Base-by-base conservation (phyloP, 1,140 invertebrate genomes). In the Drosophila pruinosa region DNA sequence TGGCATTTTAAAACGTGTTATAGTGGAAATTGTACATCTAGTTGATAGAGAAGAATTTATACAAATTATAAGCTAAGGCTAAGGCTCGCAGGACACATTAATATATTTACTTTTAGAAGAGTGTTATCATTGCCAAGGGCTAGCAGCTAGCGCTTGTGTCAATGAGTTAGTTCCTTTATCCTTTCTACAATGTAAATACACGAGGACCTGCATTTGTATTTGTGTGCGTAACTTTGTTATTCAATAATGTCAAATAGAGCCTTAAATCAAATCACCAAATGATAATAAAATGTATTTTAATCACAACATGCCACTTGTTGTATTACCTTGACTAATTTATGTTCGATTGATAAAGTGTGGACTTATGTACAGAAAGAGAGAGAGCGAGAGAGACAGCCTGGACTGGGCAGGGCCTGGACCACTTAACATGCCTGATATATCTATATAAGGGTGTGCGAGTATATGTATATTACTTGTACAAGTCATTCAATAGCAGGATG, bases 211-310 rank as follows among this genome's bases (percentile, higher is more conserved):
- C 19, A 22, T 47, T 14, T 28, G 15, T 14, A 17, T 36, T 21
- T 19, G 26, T 43, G n/a, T 31, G 39, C 28, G 21, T 65, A 26
- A 28, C 36, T 34, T 65, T 52, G 45, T 68, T 71, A 26, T 57
- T 31, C 17, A 31, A 45, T 45, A 21, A 45, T 70, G 39, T 56
- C 36, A 74, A 12, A 52, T 74, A 77, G 65, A 74, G 65, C 72
- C 75, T 77, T 77, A 77, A 71, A 75, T 71, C 65, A 75, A 74
- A 75, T 75, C 72, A 74, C 67, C 65, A 71, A 76, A 65, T 64
- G 48, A 73, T 73, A 74, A 71, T 61, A 72, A 72, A 62, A 43
- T 41, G 24, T 62, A 48, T 76, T 64, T 71, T 61, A 75, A 75
- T 72, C 73, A 67, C 56, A 59, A 50, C 24, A 28, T 28, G 12